Base-by-base conservation (phyloP, 1,140 invertebrate genomes). In the Goniozus legneri region DNA sequence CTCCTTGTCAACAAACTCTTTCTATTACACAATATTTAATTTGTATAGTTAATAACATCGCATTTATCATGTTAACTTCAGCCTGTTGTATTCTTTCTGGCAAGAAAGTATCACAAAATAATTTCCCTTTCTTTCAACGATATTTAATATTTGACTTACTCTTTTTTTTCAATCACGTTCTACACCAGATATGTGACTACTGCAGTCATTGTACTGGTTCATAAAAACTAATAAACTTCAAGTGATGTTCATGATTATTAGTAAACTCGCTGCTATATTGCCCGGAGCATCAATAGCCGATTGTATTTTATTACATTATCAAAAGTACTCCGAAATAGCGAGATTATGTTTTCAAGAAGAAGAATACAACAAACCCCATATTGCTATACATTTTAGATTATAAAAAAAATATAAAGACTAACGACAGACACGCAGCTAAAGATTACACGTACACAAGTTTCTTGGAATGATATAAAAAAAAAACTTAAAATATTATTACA, bases 31-130 rank as follows among this genome's bases (percentile, higher is more conserved):
- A 73, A 65, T 72, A 70, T 67, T 69, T 67, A 70, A 62, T 71
- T 64, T 65, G 45, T 65, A 67, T 66, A 66, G 67, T 72, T 56
- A 64, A 63, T 74, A 74, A 75, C 68, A 74, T 73, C 67, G 58
- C 64, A 67, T 71, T 72, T 62, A 63, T 64, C 65, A 65, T 65
- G 64, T 60, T 62, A 56, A 64, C 57, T 54, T 66, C 67, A 73
- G 72, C 65, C 65, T 71, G 68, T 72, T 75, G 67, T 73, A 72
- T 75, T 75, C 71, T 74, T 73, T 73, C 69, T 69, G 65, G 62
- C 71, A 74, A 76, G 73, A 73, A 72, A 73, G 71, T 75, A 75
- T 75, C 70, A 76, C 70, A 75, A 75, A 75, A 76, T 74, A 74
- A 72, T 73, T 76, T 72, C 58, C 62, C 66, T 71, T 65, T 72